Percentiles rank a stretch among this genome's conserved stretches.
phyloP scores from a whole-genome alignment of 2,888 invertebrate genomes.

The Campoletis raptor region DNA sequence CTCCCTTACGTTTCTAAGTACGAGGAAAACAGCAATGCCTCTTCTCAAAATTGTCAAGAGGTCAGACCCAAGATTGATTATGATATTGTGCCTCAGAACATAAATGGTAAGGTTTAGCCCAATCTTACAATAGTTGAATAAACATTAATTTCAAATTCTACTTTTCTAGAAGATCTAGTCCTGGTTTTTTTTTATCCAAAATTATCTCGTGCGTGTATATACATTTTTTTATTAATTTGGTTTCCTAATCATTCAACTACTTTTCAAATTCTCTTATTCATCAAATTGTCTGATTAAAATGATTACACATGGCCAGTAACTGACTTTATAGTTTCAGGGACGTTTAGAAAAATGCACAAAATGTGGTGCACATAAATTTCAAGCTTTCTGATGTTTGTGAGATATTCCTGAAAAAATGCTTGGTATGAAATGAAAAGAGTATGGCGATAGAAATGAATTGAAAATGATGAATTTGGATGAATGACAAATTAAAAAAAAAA shows the following conservation, averaged over 20 bases:
- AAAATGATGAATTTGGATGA: background rate
- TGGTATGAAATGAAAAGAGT: background rate
- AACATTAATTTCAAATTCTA: background rate
- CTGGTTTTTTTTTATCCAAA: background rate
- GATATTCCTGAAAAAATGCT: background rate
- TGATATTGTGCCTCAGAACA: constrained; percentile 81
- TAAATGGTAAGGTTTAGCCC: constrained; percentile 77
- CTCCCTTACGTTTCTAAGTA: constrained; percentile 81
- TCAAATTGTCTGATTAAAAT: background rate
- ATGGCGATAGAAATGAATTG: background rate
- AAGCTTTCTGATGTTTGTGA: background rate
- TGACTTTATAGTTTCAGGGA: background rate
- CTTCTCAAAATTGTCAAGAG: constrained; percentile 78
- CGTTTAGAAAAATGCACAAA: background rate
- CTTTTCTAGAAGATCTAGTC: background rate
- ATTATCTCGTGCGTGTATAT: background rate
- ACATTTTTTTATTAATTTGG: background rate
- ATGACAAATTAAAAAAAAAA: background rate
- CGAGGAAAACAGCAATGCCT: constrained; percentile 77
- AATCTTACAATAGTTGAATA: background rate
- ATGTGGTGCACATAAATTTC: background rate
- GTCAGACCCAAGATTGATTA: constrained; percentile 79
- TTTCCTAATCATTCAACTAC: background rate
- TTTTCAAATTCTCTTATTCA: background rate
- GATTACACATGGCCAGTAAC: background rate